Percentiles rank a stretch among this genome's conserved stretches.
Conservation (phyloP, 2,888 invertebrate genomes). For the Caenorhabditis plicata region DNA sequence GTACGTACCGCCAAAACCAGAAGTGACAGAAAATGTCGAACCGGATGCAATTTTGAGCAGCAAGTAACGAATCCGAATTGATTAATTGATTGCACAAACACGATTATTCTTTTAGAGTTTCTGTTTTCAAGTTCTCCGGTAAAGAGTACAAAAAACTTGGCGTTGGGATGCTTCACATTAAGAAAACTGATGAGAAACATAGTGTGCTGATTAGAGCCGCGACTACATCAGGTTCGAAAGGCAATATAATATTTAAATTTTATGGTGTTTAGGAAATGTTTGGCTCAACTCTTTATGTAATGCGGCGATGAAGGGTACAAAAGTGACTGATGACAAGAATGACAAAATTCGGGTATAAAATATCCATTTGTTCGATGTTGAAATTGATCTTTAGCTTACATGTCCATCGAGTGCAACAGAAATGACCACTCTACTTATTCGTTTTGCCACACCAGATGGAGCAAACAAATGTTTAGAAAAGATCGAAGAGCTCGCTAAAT, state of each 20-base stretch:
- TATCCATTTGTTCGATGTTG: background rate
- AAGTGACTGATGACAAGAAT: constrained; percentile 38
- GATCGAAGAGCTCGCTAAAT: constrained; percentile 20
- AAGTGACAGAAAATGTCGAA: constrained; percentile 43
- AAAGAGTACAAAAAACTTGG: constrained; percentile 44
- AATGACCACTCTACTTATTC: constrained; percentile 44
- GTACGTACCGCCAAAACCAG: constrained; percentile 52
- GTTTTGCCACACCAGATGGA: constrained; percentile 29
- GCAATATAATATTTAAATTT: background rate
- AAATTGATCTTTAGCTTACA: constrained; percentile 29
- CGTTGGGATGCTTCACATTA: constrained; percentile 48
- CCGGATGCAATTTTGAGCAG: constrained; percentile 35
- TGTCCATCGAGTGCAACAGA: constrained; percentile 32
- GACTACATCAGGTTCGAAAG: constrained; percentile 47
- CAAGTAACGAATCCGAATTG: too few species aligned
- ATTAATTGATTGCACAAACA: background rate
- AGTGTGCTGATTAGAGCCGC: constrained; percentile 48
- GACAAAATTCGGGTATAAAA: constrained; percentile 25
- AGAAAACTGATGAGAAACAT: constrained; percentile 37
- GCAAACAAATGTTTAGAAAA: constrained; percentile 30
- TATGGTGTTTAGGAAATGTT: constrained; percentile 32
- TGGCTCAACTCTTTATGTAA: constrained; percentile 47
- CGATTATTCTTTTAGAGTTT: constrained; percentile 30
- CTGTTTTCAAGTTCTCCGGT: constrained; percentile 43
- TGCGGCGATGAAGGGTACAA: constrained; percentile 39